These are phyloP conservation scores for Acridotheres tristis DNA, from an alignment of 2,797 vertebrate genomes.

Conservation along the genomic window DNA sequence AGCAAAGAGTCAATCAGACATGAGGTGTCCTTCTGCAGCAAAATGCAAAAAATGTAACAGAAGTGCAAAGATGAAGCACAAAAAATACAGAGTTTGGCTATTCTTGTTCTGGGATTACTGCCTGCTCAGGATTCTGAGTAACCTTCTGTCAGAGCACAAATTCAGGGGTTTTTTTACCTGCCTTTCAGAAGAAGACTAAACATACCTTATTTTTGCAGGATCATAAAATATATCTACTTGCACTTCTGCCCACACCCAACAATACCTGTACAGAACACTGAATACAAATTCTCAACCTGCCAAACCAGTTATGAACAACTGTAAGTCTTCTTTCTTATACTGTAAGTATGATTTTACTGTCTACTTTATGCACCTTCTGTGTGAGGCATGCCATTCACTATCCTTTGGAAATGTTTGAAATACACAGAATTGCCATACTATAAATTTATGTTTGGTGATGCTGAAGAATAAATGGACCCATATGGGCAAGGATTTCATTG, in stretches of 20 bases:
- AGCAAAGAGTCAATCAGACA: neutral
- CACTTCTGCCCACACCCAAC: neutral
- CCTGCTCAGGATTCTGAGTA: neutral
- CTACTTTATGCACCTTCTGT: neutral
- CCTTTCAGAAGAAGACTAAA: neutral
- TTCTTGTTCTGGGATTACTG: conserved; percentile 15
- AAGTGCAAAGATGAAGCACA: neutral
- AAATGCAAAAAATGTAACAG: neutral
- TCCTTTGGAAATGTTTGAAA: neutral
- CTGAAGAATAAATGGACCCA: neutral
- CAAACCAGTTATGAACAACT: neutral
- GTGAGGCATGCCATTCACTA: neutral
- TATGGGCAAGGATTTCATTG: neutral
- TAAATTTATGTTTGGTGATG: neutral
- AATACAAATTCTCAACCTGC: neutral
- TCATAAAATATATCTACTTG: neutral
- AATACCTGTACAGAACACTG: neutral
- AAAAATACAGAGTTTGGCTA: neutral
- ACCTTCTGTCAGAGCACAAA: conserved; percentile 39
- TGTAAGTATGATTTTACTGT: neutral
- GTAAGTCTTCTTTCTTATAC: neutral
- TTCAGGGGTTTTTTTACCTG: neutral
- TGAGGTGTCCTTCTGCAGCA: neutral
- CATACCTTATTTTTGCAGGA: neutral
- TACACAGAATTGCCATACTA: neutral